These are phyloP conservation scores for Tiliacea aurago DNA, from an alignment of 2,888 invertebrate species.

Conservation along the genomic window DNA sequence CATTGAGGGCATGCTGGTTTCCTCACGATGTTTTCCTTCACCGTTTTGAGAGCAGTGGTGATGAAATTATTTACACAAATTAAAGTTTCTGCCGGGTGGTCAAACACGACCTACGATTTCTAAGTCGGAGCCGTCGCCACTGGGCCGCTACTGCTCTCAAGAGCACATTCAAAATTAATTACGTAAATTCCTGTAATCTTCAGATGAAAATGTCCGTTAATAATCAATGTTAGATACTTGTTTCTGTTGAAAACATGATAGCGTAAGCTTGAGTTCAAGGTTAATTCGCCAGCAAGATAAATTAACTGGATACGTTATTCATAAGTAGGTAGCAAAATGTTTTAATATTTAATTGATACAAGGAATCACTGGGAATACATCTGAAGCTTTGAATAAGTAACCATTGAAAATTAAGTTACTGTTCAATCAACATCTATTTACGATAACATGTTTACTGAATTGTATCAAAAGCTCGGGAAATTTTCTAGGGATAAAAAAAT, in stretches of 20 bases:
- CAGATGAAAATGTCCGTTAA: slow-evolving; percentile 50
- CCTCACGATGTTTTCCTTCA: too few relatives aligned
- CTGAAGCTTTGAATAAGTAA: slow-evolving; percentile 13
- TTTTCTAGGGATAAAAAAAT: neutral
- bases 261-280: slow-evolving; percentile 59
- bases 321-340: slow-evolving; percentile 13
- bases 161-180: neutral
- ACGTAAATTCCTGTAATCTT: slow-evolving; percentile 7
- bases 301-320: slow-evolving; percentile 40
- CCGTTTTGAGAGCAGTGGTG: neutral
- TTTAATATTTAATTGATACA: slow-evolving; percentile 32
- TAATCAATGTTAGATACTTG: slow-evolving; percentile 51
- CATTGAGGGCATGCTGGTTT: too few relatives aligned
- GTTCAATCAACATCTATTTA: slow-evolving; percentile 32
- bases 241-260: slow-evolving; percentile 54
- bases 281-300: slow-evolving; percentile 44
- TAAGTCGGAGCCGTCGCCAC: neutral
- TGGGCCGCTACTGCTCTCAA: neutral
- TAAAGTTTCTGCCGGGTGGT: neutral
- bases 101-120: neutral
- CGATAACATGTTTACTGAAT: neutral
- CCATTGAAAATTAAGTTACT: slow-evolving; percentile 24
- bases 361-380: slow-evolving; percentile 14
- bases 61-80: neutral
- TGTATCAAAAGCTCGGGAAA: neutral